These are phyloP conservation scores for Prolemur simus DNA, from an alignment of 2,113 vertebrate genomes.

Conservation along the genomic window DNA sequence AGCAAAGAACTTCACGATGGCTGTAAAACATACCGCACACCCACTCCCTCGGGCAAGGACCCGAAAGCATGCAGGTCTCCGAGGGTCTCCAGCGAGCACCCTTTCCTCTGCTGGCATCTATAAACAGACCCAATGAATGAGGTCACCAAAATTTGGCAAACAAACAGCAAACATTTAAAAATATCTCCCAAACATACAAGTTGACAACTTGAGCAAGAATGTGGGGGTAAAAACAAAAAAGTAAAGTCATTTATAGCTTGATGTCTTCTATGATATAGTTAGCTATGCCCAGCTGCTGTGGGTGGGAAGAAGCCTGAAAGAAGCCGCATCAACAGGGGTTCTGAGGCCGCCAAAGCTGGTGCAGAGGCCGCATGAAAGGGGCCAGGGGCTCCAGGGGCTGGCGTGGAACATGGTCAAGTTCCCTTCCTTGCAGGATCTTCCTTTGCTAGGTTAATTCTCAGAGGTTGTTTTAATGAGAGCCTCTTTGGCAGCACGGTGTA, in stretches of 20 bases:
- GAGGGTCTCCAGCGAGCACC: background rate
- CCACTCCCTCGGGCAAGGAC: conserved; percentile 9
- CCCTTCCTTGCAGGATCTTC: background rate
- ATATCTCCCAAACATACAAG: background rate
- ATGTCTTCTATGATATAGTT: background rate
- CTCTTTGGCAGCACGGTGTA: background rate
- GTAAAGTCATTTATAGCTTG: conserved; percentile 28
- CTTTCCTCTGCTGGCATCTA: background rate
- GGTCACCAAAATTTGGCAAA: background rate
- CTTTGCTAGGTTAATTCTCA: background rate
- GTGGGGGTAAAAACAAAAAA: background rate
- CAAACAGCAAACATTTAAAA: conserved; percentile 37
- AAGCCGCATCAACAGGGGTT: background rate
- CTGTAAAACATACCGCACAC: conserved; percentile 11
- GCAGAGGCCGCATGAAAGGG: background rate
- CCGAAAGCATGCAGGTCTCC: background rate
- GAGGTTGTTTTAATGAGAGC: background rate
- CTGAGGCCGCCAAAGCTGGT: background rate
- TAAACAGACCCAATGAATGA: background rate
- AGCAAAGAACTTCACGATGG: background rate
- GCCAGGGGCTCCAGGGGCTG: background rate
- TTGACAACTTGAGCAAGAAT: conserved; percentile 36
- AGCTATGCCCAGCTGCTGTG: conserved; percentile 10
- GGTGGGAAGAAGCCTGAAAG: background rate
- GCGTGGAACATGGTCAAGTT: background rate